Conservation (phyloP, 2,797 vertebrate genomes). For the Semaprochilodus insignis region DNA sequence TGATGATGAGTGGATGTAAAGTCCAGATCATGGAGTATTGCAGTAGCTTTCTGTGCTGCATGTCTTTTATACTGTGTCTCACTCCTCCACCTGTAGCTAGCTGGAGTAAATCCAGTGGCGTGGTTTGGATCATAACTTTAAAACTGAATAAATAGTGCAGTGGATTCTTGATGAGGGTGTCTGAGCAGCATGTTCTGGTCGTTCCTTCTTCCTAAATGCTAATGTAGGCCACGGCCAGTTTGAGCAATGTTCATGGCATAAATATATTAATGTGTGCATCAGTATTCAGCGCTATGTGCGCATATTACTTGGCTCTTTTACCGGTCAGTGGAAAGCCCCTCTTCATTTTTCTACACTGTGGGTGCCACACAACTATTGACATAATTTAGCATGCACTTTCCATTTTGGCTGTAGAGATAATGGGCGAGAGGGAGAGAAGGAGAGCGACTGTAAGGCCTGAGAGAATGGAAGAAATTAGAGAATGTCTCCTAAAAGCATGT, state of each 20-base stretch:
- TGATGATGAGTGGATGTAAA: too few relatives aligned
- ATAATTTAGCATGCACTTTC: background rate
- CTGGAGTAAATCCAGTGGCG: too few relatives aligned
- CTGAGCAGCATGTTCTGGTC: too few relatives aligned
- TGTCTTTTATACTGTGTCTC: too few relatives aligned
- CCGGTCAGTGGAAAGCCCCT: background rate
- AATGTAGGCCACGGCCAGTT: background rate
- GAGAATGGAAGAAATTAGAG: conserved; percentile 4
- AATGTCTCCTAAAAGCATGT: conserved; percentile 6
- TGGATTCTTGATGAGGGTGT: too few relatives aligned
- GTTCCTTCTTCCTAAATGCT: background rate
- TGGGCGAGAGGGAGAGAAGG: conserved; percentile 28
- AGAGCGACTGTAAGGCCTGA: conserved; percentile 5
- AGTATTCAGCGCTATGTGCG: background rate
- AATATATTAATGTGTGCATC: background rate
- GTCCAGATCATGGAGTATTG: too few relatives aligned
- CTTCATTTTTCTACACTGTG: background rate
- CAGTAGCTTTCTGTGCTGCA: too few relatives aligned
- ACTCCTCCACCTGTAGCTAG: too few relatives aligned
- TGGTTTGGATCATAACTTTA: too few relatives aligned
- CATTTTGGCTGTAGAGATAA: background rate
- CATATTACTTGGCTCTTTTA: background rate
- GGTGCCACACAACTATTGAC: conserved; percentile 3
- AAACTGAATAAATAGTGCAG: too few relatives aligned
- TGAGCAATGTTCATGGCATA: background rate